Conservation (phyloP, 2,113 vertebrate genomes). For the Blennius ocellaris region DNA sequence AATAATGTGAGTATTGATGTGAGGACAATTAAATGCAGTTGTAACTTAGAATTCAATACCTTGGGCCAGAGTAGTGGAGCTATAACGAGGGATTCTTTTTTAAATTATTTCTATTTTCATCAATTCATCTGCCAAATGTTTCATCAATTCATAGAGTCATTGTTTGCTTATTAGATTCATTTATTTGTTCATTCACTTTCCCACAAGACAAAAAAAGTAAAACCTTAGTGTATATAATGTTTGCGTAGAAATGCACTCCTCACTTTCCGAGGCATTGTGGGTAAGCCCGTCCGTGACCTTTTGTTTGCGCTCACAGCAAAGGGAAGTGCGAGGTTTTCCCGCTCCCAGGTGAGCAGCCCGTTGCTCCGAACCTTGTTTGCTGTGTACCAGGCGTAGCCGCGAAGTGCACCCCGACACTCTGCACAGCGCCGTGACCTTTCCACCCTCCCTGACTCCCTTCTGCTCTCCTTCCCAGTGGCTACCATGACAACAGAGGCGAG, state of each 20-base stretch:
- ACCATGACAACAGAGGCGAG: conserved; percentile 97
- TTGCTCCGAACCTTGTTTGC: conserved; percentile 49
- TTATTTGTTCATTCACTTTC: neutral
- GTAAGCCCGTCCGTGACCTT: neutral
- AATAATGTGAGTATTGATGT: too few relatives aligned
- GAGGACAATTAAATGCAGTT: too few relatives aligned
- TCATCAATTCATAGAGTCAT: too few relatives aligned
- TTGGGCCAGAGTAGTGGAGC: too few relatives aligned
- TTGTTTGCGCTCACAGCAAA: conserved; percentile 12
- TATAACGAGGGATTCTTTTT: neutral
- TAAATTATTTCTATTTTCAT: neutral
- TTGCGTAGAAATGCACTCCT: neutral
- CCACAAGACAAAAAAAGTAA: neutral
- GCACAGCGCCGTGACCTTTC: conserved; percentile 61
- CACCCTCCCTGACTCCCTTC: conserved; percentile 59
- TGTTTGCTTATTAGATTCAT: neutral
- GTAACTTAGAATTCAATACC: too few relatives aligned
- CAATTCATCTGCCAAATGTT: neutral
- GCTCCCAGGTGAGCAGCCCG: conserved; percentile 22
- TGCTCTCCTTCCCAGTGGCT: conserved; percentile 80
- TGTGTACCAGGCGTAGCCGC: conserved; percentile 39
- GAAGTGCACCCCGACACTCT: conserved; percentile 16
- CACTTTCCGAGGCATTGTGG: neutral
- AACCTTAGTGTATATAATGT: neutral
- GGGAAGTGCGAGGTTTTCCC: conserved; percentile 23